Evolutionary conservation across 2,888 invertebrate genomes (phyloP).

Genomic region (Thysanoteuthis rhombus): DNA sequence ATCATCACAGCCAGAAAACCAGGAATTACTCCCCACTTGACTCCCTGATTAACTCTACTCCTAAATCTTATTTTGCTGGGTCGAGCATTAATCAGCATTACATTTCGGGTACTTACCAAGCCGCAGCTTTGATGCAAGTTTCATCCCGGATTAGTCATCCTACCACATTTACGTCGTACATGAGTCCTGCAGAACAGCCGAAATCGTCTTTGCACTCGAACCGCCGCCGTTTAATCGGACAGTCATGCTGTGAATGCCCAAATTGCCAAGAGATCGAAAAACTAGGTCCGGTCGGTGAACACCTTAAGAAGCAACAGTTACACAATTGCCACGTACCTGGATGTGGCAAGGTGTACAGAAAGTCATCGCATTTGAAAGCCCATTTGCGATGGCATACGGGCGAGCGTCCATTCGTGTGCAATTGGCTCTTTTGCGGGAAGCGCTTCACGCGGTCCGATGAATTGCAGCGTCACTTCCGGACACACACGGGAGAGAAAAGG

Average conservation of each 20-base stretch:
- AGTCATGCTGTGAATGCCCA: slow-evolving; percentile 98
- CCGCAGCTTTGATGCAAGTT: not conserved
- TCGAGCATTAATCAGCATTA: not conserved
- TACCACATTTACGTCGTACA: not conserved
- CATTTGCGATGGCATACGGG: slow-evolving; percentile 98
- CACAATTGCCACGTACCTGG: slow-evolving; percentile 68
- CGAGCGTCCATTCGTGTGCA: slow-evolving; percentile 95
- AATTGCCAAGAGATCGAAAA: slow-evolving; percentile 95
- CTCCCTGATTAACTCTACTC: not conserved
- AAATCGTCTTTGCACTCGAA: slow-evolving; percentile 38
- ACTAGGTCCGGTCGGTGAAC: slow-evolving; percentile 83
- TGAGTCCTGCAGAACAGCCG: not conserved
- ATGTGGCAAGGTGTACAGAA: slow-evolving; percentile 78
- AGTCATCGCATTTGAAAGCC: slow-evolving; percentile 97
- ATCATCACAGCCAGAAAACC: not conserved
- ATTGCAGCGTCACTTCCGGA: slow-evolving; percentile 92
- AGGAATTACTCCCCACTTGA: not conserved
- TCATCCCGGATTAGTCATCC: not conserved
- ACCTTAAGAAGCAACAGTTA: slow-evolving; percentile 63
- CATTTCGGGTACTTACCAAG: not conserved
- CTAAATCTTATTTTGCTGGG: not conserved
- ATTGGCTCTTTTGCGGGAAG: slow-evolving; percentile 98
- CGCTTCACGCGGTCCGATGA: slow-evolving; percentile 96
- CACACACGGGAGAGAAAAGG: slow-evolving; percentile 91
- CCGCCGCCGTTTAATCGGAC: slow-evolving; percentile 87